Evolutionary conservation across 2,888 invertebrate species (phyloP).

Genomic region (Harmothoe impar): DNA sequence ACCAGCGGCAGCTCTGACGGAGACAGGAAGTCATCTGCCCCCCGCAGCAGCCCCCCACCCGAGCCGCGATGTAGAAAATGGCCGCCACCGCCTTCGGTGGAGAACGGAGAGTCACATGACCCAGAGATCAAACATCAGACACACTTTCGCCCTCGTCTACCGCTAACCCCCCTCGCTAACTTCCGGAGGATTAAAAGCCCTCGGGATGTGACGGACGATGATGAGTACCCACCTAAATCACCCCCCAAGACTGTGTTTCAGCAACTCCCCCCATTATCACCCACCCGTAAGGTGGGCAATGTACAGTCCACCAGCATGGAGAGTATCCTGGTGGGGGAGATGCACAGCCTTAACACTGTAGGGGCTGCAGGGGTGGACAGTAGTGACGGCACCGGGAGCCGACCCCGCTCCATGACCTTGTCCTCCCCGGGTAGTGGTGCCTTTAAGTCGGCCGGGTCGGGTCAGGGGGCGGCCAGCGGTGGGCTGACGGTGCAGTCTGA

Average conservation of each 20-base stretch:
- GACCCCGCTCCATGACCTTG: background rate
- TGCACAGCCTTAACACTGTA: background rate
- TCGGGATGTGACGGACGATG: background rate
- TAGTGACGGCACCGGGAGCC: background rate
- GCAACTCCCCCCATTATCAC: slow-evolving; percentile 5
- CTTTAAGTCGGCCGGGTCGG: background rate
- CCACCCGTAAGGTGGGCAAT: background rate
- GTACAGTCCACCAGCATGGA: background rate
- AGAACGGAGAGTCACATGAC: background rate
- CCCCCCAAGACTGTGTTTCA: slow-evolving; percentile 46
- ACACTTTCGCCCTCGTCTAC: background rate
- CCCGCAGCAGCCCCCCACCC: background rate
- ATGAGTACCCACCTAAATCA: slow-evolving; percentile 41
- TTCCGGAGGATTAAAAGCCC: background rate
- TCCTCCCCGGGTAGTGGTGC: background rate
- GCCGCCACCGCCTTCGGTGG: background rate
- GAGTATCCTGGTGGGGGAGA: background rate
- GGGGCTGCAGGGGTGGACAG: background rate
- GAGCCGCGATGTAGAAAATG: background rate
- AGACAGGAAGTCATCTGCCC: background rate
- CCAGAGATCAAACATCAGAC: background rate
- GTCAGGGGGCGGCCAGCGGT: background rate
- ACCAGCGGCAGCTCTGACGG: background rate
- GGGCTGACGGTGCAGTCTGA: slow-evolving; percentile 8
- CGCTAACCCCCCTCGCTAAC: background rate